phyloP scores from a whole-genome alignment of 2,113 vertebrate genomes.

The Clupea harengus region DNA sequence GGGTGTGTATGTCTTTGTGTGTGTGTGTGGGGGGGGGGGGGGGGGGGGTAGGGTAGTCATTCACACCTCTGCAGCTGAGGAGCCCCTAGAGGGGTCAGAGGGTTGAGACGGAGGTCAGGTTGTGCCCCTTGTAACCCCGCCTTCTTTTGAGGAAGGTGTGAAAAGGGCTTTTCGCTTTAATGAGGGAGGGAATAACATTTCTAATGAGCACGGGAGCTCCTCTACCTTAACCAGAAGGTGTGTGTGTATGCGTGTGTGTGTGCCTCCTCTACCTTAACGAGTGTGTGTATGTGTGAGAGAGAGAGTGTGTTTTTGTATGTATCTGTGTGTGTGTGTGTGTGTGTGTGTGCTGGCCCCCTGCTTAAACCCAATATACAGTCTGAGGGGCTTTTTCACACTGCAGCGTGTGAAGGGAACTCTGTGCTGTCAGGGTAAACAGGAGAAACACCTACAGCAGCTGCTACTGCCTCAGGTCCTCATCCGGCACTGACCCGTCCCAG shows the following conservation, averaged over 20 bases:
- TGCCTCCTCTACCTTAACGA: neutral
- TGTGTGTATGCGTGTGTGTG: neutral
- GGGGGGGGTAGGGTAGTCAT: neutral
- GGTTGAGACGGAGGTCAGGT: neutral
- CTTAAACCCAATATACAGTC: neutral
- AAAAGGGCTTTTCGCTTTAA: neutral
- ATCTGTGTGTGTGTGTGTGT: neutral
- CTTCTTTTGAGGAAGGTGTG: neutral
- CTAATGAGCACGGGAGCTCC: neutral
- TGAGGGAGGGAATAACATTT: neutral
- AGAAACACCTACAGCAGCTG: neutral
- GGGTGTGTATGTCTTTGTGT: neutral
- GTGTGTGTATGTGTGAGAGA: neutral
- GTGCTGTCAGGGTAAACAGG: neutral
- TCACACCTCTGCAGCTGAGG: slow-evolving; percentile 13
- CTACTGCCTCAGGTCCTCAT: too few species aligned
- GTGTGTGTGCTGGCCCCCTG: neutral
- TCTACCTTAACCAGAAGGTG: neutral
- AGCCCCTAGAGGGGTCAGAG: neutral
- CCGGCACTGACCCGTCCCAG: too few species aligned
- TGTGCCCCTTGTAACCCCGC: neutral
- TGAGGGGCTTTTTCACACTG: neutral
- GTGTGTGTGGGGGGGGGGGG: neutral
- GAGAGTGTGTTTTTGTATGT: neutral
- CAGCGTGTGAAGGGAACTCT: neutral